These are phyloP conservation scores for Apteryx owenii DNA, from an alignment of 2,113 vertebrate species.

Conservation along the genomic window DNA sequence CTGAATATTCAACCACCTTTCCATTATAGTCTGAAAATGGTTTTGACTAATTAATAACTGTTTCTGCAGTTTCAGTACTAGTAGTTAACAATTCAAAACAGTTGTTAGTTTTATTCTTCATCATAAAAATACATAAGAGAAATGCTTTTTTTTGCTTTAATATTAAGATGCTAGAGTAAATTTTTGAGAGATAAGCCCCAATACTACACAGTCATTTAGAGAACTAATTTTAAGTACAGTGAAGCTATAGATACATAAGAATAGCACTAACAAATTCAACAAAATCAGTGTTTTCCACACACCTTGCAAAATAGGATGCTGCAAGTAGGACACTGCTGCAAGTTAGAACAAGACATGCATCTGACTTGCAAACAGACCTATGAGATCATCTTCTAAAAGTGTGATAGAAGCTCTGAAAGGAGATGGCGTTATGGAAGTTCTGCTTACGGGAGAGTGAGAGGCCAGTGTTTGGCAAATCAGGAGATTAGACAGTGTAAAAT, in stretches of 20 bases:
- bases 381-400: background rate
- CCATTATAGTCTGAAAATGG: background rate
- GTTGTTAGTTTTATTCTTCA: background rate
- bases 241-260: background rate
- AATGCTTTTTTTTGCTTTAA: background rate
- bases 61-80: background rate
- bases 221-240: background rate
- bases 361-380: background rate
- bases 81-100: background rate
- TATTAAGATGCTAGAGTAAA: background rate
- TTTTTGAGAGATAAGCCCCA: background rate
- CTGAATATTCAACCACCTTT: background rate
- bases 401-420: background rate
- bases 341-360: background rate
- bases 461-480: background rate
- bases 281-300: background rate
- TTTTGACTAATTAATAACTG: background rate
- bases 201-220: background rate
- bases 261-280: background rate
- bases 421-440: background rate
- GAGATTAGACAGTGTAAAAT: background rate
- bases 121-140: background rate
- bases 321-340: background rate
- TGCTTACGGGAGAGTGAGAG: background rate
- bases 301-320: background rate